These are phyloP conservation scores for Quadroppia sp. DNA, from an alignment of 2,888 invertebrate genomes.

Conservation along the genomic window DNA sequence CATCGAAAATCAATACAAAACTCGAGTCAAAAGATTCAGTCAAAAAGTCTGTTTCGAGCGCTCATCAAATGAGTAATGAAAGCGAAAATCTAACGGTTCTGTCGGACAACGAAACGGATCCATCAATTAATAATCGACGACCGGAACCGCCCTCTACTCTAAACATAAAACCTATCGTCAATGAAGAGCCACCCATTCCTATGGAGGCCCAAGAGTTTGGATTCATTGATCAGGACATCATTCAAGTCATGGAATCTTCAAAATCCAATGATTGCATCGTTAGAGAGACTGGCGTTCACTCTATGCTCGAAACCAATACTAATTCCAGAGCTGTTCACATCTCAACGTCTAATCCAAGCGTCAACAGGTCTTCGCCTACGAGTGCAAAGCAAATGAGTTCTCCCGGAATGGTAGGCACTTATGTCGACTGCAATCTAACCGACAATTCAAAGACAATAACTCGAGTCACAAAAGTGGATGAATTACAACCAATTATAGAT, in stretches of 20 bases:
- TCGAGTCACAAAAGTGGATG: constrained; percentile 46
- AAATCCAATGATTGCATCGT: constrained; percentile 1
- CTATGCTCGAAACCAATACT: neutral
- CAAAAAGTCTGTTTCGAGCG: neutral
- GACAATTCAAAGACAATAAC: constrained; percentile 54
- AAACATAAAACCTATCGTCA: constrained; percentile 37
- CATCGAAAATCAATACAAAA: constrained; percentile 9
- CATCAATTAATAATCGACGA: constrained; percentile 22
- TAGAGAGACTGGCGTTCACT: neutral
- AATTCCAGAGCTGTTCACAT: neutral
- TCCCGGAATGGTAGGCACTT: constrained; percentile 14
- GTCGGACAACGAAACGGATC: neutral
- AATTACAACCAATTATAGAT: constrained; percentile 45
- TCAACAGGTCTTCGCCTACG: constrained; percentile 3
- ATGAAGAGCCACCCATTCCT: constrained; percentile 35
- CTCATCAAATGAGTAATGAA: neutral
- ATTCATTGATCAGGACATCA: constrained; percentile 38
- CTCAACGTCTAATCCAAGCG: neutral
- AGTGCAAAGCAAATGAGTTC: neutral
- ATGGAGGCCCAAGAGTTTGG: constrained; percentile 38
- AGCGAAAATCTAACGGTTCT: constrained; percentile 38
- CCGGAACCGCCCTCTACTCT: constrained; percentile 41
- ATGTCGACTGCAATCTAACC: constrained; percentile 24
- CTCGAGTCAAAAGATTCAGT: neutral
- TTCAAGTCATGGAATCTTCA: neutral